Evolutionary conservation across 2,797 vertebrate genomes (phyloP).

Genomic region (Lagodon rhomboides): DNA sequence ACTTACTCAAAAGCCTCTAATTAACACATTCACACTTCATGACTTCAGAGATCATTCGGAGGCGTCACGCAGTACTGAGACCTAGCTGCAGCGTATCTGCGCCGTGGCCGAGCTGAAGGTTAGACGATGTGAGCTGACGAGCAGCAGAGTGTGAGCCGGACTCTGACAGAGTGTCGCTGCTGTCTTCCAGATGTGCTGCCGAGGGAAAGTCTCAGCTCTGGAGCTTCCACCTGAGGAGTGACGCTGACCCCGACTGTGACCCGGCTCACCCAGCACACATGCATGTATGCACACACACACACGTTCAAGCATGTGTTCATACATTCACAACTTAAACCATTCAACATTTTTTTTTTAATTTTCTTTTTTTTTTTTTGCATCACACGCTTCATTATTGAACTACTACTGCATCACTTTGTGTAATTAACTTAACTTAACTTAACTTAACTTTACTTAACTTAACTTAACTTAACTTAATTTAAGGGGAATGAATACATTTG

Average conservation of each 20-base stretch:
- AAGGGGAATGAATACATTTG: not conserved
- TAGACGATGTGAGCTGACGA: constrained; percentile 12
- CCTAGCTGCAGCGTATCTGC: not conserved
- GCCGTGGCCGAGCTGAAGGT: constrained; percentile 7
- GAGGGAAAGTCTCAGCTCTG: constrained; percentile 68
- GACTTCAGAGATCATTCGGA: not conserved
- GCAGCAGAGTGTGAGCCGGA: constrained; percentile 20
- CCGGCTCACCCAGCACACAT: constrained; percentile 37
- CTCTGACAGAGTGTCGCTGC: constrained; percentile 39
- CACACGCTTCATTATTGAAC: not conserved
- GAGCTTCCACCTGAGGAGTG: constrained; percentile 59
- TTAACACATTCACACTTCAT: not conserved
- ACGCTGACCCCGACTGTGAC: constrained; percentile 61
- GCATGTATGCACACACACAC: not conserved
- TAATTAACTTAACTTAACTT: no score
- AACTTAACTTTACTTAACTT: no score
- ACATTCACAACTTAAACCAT: not conserved
- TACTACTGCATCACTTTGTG: not conserved
- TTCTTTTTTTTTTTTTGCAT: not conserved
- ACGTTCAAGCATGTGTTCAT: constrained; percentile 2
- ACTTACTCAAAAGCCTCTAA: not conserved
- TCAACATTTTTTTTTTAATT: not conserved
- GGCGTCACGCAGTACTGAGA: not conserved
- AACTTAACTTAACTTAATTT: no score
- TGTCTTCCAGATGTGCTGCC: constrained; percentile 81